Evolutionary conservation across 2,888 invertebrate genomes (phyloP).

Genomic region (Anoplius nigerrimus): DNA sequence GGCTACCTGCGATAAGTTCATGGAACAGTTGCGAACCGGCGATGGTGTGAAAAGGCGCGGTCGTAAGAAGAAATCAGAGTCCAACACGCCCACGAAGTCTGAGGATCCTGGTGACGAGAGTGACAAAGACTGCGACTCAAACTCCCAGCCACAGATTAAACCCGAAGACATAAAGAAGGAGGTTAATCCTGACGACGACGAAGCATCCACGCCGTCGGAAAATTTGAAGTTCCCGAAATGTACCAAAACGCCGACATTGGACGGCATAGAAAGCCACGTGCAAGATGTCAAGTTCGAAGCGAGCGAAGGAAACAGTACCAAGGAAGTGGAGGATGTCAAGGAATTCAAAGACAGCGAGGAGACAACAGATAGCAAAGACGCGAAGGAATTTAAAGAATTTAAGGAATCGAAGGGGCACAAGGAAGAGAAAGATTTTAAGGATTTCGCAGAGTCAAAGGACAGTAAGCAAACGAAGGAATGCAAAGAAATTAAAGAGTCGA

Average conservation of each 20-base stretch:
- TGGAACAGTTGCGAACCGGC: constrained; percentile 83
- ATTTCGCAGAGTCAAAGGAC: constrained; percentile 6
- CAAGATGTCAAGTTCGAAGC: too few relatives aligned
- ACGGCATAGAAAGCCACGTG: too few relatives aligned
- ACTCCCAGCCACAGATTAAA: constrained; percentile 40
- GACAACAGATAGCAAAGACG: not conserved
- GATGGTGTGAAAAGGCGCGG: constrained; percentile 78
- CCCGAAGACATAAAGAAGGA: constrained; percentile 50
- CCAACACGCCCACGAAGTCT: constrained; percentile 49
- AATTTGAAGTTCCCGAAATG: too few relatives aligned
- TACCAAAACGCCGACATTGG: too few relatives aligned
- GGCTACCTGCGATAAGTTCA: constrained; percentile 85
- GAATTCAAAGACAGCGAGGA: too few relatives aligned
- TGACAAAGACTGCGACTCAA: constrained; percentile 46
- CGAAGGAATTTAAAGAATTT: constrained; percentile 13
- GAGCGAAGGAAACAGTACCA: too few relatives aligned
- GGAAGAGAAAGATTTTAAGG: constrained; percentile 11
- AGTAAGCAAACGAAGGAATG: not conserved
- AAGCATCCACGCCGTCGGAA: too few relatives aligned
- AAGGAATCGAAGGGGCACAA: not conserved
- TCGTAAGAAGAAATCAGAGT: constrained; percentile 76
- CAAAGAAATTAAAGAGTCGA: too few relatives aligned
- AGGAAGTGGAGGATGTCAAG: too few relatives aligned
- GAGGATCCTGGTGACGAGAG: constrained; percentile 51
- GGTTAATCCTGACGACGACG: too few relatives aligned